Evolutionary conservation across 2,797 vertebrate genomes (phyloP).

Genomic region (Danio choprae): DNA sequence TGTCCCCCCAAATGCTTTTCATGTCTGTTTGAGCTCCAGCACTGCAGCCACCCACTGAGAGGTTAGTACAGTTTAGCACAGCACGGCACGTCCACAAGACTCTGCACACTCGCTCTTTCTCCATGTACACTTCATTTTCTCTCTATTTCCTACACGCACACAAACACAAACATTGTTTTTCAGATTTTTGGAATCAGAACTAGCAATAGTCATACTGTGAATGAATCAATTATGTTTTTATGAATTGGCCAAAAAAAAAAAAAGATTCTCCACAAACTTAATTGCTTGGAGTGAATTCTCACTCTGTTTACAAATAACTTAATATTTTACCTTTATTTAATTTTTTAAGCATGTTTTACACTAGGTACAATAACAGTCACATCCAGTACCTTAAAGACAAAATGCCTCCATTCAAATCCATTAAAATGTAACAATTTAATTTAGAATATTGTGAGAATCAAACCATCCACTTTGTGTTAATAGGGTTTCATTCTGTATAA

Average conservation of each 20-base stretch:
- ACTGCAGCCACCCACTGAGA: constrained; percentile 40
- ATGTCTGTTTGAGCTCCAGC: constrained; percentile 49
- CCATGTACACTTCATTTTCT: neutral
- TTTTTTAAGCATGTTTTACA: too few relatives aligned
- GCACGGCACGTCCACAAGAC: constrained; percentile 24
- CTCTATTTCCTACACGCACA: constrained; percentile 29
- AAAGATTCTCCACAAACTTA: neutral
- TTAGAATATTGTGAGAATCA: too few relatives aligned
- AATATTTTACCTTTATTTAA: too few relatives aligned
- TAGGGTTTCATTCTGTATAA: too few relatives aligned
- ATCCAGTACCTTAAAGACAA: too few relatives aligned
- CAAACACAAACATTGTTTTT: neutral
- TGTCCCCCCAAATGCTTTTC: constrained; percentile 40
- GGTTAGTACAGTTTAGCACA: constrained; percentile 42
- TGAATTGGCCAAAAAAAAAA: neutral
- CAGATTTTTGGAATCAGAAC: neutral
- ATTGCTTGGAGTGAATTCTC: neutral
- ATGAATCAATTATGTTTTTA: neutral
- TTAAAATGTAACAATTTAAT: too few relatives aligned
- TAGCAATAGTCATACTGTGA: neutral
- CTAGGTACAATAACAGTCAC: too few relatives aligned
- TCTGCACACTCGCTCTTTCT: constrained; percentile 20
- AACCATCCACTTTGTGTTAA: too few relatives aligned
- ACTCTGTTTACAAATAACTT: neutral
- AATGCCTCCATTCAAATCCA: too few relatives aligned